Evolutionary conservation across 2,888 invertebrate species (phyloP).

Genomic region (Empis livida): DNA sequence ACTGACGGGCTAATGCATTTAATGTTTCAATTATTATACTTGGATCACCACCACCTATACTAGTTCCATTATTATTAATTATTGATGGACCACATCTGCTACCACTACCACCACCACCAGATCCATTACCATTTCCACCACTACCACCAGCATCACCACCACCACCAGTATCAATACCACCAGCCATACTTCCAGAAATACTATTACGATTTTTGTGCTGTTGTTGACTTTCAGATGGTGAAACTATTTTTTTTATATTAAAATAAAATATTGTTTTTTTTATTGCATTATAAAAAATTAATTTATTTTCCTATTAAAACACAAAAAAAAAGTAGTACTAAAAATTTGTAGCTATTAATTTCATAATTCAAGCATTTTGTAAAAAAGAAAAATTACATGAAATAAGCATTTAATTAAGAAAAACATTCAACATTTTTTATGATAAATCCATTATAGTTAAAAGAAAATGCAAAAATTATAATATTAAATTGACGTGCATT

Average conservation of each 20-base stretch:
- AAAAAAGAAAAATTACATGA: background rate
- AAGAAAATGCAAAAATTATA: too few relatives aligned
- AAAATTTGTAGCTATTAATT: background rate
- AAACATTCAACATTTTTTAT: too few relatives aligned
- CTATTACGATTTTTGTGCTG: constrained; percentile 18
- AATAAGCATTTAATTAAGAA: background rate
- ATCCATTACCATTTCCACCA: constrained; percentile 3
- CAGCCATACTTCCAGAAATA: constrained; percentile 15
- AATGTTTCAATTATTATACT: background rate
- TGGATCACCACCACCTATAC: constrained; percentile 1
- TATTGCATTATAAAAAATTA: too few relatives aligned
- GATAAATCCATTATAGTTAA: too few relatives aligned
- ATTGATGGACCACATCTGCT: constrained; percentile 2
- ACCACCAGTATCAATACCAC: constrained; percentile 16
- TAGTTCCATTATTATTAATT: background rate
- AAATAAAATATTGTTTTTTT: background rate
- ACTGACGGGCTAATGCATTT: background rate
- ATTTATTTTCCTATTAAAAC: too few relatives aligned
- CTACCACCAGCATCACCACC: constrained; percentile 6
- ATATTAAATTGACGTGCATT: too few relatives aligned
- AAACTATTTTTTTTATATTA: constrained; percentile 12
- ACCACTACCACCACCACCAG: constrained; percentile 5
- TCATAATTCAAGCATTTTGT: background rate
- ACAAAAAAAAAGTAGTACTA: too few relatives aligned
- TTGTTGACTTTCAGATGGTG: constrained; percentile 18